phyloP scores from a whole-genome alignment of 2,113 vertebrate species.

The Equus przewalskii region DNA sequence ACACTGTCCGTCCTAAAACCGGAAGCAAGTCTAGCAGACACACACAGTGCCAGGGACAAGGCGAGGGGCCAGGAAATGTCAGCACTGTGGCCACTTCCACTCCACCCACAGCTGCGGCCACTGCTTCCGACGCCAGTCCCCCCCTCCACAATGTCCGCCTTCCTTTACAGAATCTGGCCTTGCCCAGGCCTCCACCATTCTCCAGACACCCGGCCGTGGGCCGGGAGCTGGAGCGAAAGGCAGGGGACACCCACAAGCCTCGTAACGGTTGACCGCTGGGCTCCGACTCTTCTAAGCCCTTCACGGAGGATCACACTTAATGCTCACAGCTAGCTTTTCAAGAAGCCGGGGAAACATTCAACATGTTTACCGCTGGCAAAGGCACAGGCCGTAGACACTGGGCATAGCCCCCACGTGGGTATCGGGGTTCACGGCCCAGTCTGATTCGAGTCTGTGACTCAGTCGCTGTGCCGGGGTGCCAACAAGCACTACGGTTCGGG shows the following conservation, averaged over 20 bases:
- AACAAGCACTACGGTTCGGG: rapidly evolving
- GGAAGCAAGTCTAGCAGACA: not conserved
- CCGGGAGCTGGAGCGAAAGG: not conserved
- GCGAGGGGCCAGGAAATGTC: not conserved
- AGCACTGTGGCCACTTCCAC: not conserved
- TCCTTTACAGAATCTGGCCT: too few relatives aligned
- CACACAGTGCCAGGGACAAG: rapidly evolving
- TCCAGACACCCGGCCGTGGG: not conserved
- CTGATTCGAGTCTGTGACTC: not conserved
- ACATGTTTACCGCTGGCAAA: too few relatives aligned
- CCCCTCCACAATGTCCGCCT: not conserved
- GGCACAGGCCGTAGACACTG: not conserved
- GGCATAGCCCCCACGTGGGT: not conserved
- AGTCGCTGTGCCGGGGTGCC: rapidly evolving
- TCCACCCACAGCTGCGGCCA: rapidly evolving
- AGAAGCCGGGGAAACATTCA: not conserved
- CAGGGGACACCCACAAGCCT: not conserved
- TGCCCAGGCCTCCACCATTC: not conserved
- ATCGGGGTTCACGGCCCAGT: not conserved
- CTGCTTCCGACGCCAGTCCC: rapidly evolving
- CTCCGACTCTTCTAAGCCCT: not conserved
- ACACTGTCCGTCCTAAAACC: too few relatives aligned
- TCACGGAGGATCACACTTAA: not conserved
- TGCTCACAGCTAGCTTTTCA: not conserved
- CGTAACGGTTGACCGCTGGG: rapidly evolving